These are phyloP conservation scores for Ormyrus thymus DNA, from an alignment of 2,888 invertebrate species.

Conservation along the genomic window DNA sequence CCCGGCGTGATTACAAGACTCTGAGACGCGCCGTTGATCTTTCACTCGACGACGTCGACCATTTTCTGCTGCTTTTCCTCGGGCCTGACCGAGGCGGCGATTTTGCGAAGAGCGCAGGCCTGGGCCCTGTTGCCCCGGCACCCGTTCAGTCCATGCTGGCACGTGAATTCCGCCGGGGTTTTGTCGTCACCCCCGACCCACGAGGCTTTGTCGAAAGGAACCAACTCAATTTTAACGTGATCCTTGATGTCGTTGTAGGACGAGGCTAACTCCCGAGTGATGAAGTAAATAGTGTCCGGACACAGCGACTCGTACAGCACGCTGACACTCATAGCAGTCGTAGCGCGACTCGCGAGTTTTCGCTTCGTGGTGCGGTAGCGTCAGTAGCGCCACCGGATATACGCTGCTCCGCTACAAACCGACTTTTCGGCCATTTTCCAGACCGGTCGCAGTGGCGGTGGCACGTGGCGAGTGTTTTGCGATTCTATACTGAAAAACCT, in stretches of 20 bases:
- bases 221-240: slow-evolving; percentile 72
- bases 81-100: slow-evolving; percentile 15
- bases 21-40: background rate
- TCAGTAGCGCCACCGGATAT: too few relatives aligned
- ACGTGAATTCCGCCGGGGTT: slow-evolving; percentile 66
- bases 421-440: too few relatives aligned
- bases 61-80: slow-evolving; percentile 49
- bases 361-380: too few relatives aligned
- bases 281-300: slow-evolving; percentile 76
- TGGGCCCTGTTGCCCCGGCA: slow-evolving; percentile 77
- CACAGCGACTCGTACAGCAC: slow-evolving; percentile 79
- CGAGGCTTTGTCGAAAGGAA: slow-evolving; percentile 77
- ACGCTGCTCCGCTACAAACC: too few relatives aligned
- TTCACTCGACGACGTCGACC: slow-evolving; percentile 53
- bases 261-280: slow-evolving; percentile 75
- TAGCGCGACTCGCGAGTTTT: too few relatives aligned
- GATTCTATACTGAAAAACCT: too few relatives aligned
- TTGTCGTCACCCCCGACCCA: background rate
- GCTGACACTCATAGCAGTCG: slow-evolving; percentile 67
- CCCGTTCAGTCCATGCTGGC: slow-evolving; percentile 77
- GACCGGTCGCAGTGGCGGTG: too few relatives aligned
- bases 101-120: slow-evolving; percentile 73
- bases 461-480: too few relatives aligned
- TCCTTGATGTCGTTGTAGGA: slow-evolving; percentile 70
- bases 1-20: too few relatives aligned